A percentile compares a stretch with the other conserved stretches of the same genome.
phyloP scores from a whole-genome alignment of 1,140 invertebrate species.

The Drosophila littoralis region DNA sequence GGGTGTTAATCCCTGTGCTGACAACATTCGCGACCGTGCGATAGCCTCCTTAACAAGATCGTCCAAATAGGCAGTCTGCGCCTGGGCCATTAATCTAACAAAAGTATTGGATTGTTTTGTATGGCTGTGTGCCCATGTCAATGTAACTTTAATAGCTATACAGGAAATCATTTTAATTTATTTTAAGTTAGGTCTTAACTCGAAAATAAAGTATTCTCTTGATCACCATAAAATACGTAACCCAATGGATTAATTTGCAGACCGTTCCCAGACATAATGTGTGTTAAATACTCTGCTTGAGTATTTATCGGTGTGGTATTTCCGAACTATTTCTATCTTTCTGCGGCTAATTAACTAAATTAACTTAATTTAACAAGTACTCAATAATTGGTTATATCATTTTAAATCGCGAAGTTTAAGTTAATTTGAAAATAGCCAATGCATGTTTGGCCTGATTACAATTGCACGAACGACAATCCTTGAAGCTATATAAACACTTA shows the following conservation, averaged over 20 bases:
- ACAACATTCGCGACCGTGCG: conserved; percentile 81
- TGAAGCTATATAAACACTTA: conserved; percentile 23
- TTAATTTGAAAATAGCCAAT: conserved; percentile 17
- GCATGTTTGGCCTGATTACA: conserved; percentile 46
- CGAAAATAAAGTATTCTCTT: conserved; percentile 19
- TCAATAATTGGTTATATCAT: not conserved
- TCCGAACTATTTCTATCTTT: not conserved
- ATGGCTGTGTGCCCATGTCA: conserved; percentile 1
- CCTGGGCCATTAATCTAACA: not conserved
- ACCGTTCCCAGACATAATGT: not conserved
- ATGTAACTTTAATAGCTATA: conserved; percentile 16
- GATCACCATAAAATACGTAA: not conserved
- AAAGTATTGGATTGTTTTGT: not conserved
- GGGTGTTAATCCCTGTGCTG: conserved; percentile 87
- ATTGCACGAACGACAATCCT: conserved; percentile 49
- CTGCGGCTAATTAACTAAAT: not conserved
- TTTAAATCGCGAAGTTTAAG: too few species aligned
- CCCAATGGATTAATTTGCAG: too few species aligned
- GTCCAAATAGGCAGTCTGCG: not conserved
- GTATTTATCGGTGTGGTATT: not conserved
- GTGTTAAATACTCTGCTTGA: not conserved
- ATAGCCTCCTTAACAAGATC: conserved; percentile 36
- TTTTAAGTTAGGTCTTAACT: conserved; percentile 13
- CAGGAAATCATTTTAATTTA: conserved; percentile 32
- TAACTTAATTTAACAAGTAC: too few species aligned